Percentiles rank a stretch among this genome's conserved stretches.
phyloP scores from a whole-genome alignment of 1,140 invertebrate species.

The Lycorma delicatula region DNA sequence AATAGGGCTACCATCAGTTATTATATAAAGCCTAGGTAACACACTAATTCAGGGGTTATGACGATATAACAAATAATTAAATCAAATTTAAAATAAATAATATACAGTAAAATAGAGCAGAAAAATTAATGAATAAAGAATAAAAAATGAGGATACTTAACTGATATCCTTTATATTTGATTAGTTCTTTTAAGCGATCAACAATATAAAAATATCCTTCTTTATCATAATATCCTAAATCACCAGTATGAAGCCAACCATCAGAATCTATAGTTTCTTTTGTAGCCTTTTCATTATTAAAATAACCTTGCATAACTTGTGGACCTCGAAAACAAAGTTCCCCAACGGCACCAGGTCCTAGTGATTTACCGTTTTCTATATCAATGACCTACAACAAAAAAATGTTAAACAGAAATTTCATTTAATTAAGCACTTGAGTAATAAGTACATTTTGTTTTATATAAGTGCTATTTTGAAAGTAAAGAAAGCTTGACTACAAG shows the following conservation, averaged over 20 bases:
- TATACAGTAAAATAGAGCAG: too few species aligned
- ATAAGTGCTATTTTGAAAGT: too few species aligned
- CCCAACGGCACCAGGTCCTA: slow-evolving; percentile 51
- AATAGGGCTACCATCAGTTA: too few species aligned
- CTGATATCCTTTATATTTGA: slow-evolving; percentile 72
- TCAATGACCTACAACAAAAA: slow-evolving; percentile 53
- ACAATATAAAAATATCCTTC: slow-evolving; percentile 62
- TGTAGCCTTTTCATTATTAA: slow-evolving; percentile 52
- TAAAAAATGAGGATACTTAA: too few species aligned
- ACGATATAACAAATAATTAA: too few species aligned
- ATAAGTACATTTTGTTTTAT: too few species aligned
- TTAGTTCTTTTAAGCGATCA: slow-evolving; percentile 69
- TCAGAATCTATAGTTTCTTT: slow-evolving; percentile 53
- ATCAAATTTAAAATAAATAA: too few species aligned
- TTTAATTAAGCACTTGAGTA: too few species aligned
- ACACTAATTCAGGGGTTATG: too few species aligned
- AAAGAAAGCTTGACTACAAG: too few species aligned
- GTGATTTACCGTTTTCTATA: slow-evolving; percentile 47
- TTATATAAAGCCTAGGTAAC: too few species aligned
- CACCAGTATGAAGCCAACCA: slow-evolving; percentile 74
- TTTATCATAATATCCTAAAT: slow-evolving; percentile 65
- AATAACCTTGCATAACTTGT: slow-evolving; percentile 55
- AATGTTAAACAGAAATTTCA: too few species aligned
- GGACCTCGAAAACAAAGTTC: slow-evolving; percentile 60
- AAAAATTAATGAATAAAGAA: slow-evolving; percentile 9